These are phyloP conservation scores for Choloepus hoffmanni DNA, from an alignment of 2,113 vertebrate genomes.

Conservation along the genomic window DNA sequence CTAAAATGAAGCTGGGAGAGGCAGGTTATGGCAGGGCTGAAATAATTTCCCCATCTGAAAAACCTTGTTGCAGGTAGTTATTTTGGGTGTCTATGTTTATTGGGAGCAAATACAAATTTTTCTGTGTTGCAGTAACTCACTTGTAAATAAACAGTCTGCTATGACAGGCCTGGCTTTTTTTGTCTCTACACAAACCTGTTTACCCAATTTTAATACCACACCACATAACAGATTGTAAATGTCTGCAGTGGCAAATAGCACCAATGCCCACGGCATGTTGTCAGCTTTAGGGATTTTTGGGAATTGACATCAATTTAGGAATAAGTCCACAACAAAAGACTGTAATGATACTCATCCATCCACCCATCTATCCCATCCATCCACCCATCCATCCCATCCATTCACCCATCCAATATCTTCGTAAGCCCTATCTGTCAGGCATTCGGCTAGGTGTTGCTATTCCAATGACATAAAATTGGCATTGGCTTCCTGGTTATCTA, in stretches of 20 bases:
- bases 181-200: neutral
- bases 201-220: neutral
- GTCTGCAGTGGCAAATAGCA: neutral
- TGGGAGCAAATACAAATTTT: neutral
- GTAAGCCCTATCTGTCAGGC: neutral
- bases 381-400: neutral
- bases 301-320: neutral
- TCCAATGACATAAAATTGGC: neutral
- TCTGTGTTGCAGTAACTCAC: neutral
- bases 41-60: neutral
- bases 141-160: constrained; percentile 6
- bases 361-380: neutral
- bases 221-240: neutral
- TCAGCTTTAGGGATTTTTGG: neutral
- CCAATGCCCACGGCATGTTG: neutral
- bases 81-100: neutral
- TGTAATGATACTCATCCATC: neutral
- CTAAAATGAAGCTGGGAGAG: neutral
- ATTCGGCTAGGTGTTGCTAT: neutral
- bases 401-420: neutral
- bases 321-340: neutral
- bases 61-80: neutral
- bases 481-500: neutral
- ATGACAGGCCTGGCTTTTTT: neutral
- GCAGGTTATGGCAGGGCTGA: neutral